A percentile compares a stretch with the other conserved stretches of the same genome.
phyloP scores from a whole-genome alignment of 1,140 invertebrate species.

The Aethina tumida region DNA sequence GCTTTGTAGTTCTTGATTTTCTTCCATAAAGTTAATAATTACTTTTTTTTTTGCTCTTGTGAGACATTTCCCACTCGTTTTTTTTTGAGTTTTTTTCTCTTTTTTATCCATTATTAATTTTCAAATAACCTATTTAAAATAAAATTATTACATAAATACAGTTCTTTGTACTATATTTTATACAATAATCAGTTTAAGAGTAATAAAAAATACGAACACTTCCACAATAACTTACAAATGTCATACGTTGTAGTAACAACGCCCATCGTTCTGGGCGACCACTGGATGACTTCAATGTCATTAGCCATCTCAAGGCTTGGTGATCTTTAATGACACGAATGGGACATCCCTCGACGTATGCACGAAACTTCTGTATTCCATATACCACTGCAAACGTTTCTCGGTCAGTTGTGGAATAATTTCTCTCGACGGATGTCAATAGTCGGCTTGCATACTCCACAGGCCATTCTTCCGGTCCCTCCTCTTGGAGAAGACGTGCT shows the following conservation, averaged over 20 bases:
- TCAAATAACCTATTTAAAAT: too few species aligned
- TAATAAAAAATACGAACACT: too few species aligned
- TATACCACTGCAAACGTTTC: constrained; percentile 37
- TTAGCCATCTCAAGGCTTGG: constrained; percentile 40
- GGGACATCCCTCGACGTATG: constrained; percentile 17
- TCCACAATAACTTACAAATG: too few species aligned
- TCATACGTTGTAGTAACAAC: constrained; percentile 13
- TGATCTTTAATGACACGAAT: constrained; percentile 35
- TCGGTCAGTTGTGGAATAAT: constrained; percentile 34
- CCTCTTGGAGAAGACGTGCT: constrained; percentile 32
- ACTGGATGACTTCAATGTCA: constrained; percentile 34
- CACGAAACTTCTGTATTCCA: constrained; percentile 25
- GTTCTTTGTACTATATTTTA: too few species aligned
- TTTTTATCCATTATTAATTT: too few species aligned
- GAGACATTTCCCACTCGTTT: too few species aligned
- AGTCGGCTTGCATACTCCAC: constrained; percentile 32
- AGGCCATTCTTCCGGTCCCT: constrained; percentile 29
- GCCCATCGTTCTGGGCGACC: constrained; percentile 38
- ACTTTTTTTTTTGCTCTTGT: too few species aligned
- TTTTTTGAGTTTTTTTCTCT: too few species aligned
- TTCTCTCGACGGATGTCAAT: constrained; percentile 30
- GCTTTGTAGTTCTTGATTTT: too few species aligned
- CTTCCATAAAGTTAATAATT: too few species aligned
- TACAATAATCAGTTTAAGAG: too few species aligned
- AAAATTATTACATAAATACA: too few species aligned